Percentiles rank a stretch among this genome's conserved stretches.
Evolutionary conservation across 1,140 invertebrate genomes (phyloP).

Genomic region (Zaprionus ornatus): DNA sequence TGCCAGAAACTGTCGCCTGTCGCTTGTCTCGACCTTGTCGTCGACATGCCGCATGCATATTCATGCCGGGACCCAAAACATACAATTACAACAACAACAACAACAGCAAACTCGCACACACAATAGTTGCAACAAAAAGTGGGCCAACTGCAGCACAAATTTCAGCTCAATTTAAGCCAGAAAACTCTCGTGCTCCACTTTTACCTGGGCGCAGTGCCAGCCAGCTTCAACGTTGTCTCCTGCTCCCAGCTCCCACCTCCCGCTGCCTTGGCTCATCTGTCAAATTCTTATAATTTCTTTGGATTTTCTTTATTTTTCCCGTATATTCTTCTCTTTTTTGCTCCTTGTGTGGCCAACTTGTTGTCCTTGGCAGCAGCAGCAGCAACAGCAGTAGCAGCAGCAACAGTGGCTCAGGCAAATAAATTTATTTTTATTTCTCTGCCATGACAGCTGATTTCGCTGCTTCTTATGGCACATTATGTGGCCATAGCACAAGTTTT

Average conservation of each 20-base stretch:
- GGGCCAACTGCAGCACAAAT: conserved; percentile 69
- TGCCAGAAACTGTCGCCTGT: conserved; percentile 37
- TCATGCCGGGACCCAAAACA: conserved; percentile 61
- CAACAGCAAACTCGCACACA: conserved; percentile 12
- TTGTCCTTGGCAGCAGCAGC: conserved; percentile 58
- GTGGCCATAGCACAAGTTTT: conserved; percentile 25
- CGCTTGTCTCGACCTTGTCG: conserved; percentile 54
- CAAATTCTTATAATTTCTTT: conserved; percentile 72
- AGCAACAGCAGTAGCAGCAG: conserved; percentile 12
- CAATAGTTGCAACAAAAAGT: conserved; percentile 31
- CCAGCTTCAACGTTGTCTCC: conserved; percentile 2
- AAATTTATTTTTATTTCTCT: conserved; percentile 79
- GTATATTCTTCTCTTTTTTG: conserved; percentile 5
- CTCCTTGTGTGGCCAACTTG: conserved; percentile 54
- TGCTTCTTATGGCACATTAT: conserved; percentile 36
- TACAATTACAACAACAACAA: conserved; percentile 23
- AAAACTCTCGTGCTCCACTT: conserved; percentile 45
- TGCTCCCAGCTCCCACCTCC: conserved; percentile 24
- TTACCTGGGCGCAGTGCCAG: conserved; percentile 47
- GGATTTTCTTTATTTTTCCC: conserved; percentile 33
- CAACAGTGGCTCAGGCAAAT: conserved; percentile 58
- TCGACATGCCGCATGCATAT: conserved; percentile 72
- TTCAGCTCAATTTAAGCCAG: conserved; percentile 74
- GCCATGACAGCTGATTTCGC: conserved; percentile 69
- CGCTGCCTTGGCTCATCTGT: conserved; percentile 67